Percentiles rank a stretch among this genome's conserved stretches.
These are phyloP conservation scores for Oreotrochilus melanogaster DNA, from an alignment of 2,113 vertebrate genomes.

Conservation along the genomic window DNA sequence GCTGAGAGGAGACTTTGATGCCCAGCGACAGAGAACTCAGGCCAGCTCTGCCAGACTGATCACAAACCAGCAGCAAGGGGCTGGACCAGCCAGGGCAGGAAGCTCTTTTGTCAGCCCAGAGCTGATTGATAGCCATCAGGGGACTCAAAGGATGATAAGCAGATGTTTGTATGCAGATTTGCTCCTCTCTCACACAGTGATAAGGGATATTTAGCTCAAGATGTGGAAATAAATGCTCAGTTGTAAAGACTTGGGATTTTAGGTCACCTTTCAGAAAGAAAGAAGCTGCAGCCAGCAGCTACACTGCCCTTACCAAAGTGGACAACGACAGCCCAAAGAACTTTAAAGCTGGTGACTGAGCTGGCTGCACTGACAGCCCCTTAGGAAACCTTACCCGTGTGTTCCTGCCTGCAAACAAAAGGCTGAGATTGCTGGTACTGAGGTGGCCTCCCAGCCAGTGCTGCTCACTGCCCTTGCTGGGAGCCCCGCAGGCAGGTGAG, in stretches of 20 bases:
- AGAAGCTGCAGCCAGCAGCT: not conserved
- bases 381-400: not conserved
- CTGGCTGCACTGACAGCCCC: not conserved
- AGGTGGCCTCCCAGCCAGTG: not conserved
- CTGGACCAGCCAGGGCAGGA: not conserved
- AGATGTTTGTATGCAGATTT: conserved; percentile 55
- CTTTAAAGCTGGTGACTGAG: conserved; percentile 40
- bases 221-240: conserved; percentile 3
- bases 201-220: conserved; percentile 16
- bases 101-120: not conserved
- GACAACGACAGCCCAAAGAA: conserved; percentile 40
- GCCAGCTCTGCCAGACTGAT: conserved; percentile 7
- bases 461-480: not conserved
- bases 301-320: not conserved
- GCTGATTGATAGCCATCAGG: not conserved
- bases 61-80: conserved; percentile 42
- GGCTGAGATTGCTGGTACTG: not conserved
- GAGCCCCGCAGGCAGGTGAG: not conserved
- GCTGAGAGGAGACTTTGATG: conserved; percentile 40
- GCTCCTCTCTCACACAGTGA: not conserved
- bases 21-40: not conserved
- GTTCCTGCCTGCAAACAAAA: not conserved
- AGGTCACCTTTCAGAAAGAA: conserved; percentile 33
- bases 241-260: not conserved
- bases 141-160: not conserved